Evolutionary conservation across 2,113 vertebrate genomes (phyloP).

Genomic region (Setophaga petechia): DNA sequence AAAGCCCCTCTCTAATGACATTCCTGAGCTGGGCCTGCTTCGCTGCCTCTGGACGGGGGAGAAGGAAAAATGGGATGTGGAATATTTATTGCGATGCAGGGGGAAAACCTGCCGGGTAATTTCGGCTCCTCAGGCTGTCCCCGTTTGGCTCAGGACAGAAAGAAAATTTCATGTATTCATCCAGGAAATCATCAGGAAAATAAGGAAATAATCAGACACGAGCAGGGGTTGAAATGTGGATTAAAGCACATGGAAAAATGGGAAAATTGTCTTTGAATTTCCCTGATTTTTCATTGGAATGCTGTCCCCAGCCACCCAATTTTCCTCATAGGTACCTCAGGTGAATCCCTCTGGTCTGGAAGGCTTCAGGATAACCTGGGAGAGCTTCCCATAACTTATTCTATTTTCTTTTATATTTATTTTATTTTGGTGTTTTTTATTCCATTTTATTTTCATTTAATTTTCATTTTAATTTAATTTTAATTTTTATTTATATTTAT

Average conservation of each 20-base stretch:
- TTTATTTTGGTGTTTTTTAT: no score
- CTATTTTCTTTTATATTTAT: no score
- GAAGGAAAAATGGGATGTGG: not conserved
- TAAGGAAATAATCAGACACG: accelerated
- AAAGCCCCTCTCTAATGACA: slow-evolving; percentile 21
- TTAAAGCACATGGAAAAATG: not conserved
- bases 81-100: not conserved
- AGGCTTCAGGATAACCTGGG: not conserved
- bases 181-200: not conserved
- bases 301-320: accelerated
- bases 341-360: not conserved
- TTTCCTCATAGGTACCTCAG: not conserved
- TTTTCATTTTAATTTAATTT: no score
- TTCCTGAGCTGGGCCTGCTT: slow-evolving; percentile 21
- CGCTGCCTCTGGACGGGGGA: not conserved
- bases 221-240: not conserved
- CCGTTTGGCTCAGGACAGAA: not conserved
- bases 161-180: not conserved
- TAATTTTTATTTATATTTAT: no score
- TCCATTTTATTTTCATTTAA: no score
- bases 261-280: not conserved
- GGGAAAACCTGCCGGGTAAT: not conserved
- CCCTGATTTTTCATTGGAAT: not conserved
- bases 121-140: not conserved
- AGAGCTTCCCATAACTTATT: not conserved